phyloP scores from a whole-genome alignment of 2,888 invertebrate genomes.

The Phengaris alcon region DNA sequence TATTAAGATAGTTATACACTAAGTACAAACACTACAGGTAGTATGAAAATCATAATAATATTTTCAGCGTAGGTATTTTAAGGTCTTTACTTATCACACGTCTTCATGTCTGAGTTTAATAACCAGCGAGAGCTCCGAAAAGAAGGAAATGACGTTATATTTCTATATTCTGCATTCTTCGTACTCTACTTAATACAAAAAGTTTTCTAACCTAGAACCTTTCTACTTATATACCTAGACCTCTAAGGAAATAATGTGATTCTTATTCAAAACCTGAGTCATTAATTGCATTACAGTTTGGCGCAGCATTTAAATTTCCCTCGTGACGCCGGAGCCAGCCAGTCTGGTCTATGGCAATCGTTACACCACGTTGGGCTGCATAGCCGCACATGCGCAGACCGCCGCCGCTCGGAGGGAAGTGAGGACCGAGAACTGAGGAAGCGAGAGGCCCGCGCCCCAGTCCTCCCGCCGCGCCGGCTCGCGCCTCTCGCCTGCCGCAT shows the following conservation, averaged over 20 bases:
- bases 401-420: slow-evolving; percentile 61
- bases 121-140: background rate
- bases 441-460: slow-evolving; percentile 66
- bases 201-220: background rate
- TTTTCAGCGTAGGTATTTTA: background rate
- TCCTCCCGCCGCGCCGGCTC: slow-evolving; percentile 72
- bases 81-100: background rate
- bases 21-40: no score
- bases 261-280: slow-evolving; percentile 8
- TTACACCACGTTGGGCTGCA: slow-evolving; percentile 75
- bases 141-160: background rate
- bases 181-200: background rate
- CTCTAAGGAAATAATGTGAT: background rate
- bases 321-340: slow-evolving; percentile 67
- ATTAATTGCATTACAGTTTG: slow-evolving; percentile 54
- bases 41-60: background rate
- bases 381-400: slow-evolving; percentile 70
- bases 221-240: background rate
- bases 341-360: slow-evolving; percentile 74
- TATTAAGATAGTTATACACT: no score
- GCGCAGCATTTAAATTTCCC: slow-evolving; percentile 64
- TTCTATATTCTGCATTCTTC: background rate
- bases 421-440: slow-evolving; percentile 57
- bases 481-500: slow-evolving; percentile 72
- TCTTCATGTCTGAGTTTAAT: background rate